phyloP scores from a whole-genome alignment of 2,113 vertebrate species.

The Laticauda colubrina region DNA sequence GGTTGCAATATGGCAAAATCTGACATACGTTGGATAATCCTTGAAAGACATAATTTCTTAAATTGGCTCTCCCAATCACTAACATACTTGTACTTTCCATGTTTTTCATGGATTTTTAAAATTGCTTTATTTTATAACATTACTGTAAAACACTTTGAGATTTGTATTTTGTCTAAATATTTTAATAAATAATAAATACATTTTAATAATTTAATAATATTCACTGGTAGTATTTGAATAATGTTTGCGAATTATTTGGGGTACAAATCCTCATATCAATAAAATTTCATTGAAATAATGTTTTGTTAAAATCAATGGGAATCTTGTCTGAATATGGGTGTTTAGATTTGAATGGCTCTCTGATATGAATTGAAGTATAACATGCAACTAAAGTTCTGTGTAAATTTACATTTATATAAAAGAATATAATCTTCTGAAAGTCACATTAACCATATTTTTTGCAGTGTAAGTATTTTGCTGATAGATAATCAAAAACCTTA shows the following conservation, averaged over 20 bases:
- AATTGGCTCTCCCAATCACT: not conserved
- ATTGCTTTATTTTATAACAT: not conserved
- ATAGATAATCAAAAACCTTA: not conserved
- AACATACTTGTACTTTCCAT: not conserved
- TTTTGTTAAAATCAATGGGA: not conserved
- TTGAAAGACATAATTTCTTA: not conserved
- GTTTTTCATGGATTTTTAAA: not conserved
- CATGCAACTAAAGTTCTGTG: not conserved
- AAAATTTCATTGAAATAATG: not conserved
- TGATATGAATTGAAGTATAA: not conserved
- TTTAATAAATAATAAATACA: not conserved
- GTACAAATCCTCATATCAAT: not conserved
- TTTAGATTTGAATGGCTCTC: not conserved
- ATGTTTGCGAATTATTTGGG: not conserved
- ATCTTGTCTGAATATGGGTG: not conserved
- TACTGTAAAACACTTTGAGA: not conserved
- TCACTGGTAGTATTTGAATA: not conserved
- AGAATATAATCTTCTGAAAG: not conserved
- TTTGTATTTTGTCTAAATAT: not conserved
- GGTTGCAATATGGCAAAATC: not conserved
- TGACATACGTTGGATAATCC: not conserved
- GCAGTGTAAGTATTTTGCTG: not conserved
- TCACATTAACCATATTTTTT: not conserved
- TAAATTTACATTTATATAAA: not conserved
- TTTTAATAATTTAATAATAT: not conserved